A percentile compares a stretch with the other conserved stretches of the same genome.
These are phyloP conservation scores for Pachymerium ferrugineum DNA, from an alignment of 2,888 invertebrate species.

Conservation along the genomic window DNA sequence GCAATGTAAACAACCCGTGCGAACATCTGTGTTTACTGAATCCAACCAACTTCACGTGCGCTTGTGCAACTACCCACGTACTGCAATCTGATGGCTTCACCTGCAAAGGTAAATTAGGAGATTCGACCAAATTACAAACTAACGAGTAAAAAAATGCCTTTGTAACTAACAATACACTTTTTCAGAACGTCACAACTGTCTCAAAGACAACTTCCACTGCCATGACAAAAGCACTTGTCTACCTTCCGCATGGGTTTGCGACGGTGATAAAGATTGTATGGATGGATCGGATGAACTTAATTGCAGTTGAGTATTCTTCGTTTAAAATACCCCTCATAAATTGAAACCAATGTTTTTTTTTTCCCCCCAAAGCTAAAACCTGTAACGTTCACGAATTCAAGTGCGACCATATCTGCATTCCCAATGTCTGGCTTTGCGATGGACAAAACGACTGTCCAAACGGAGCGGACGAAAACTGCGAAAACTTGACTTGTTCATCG, in stretches of 20 bases:
- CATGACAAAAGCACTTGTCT: slow-evolving; percentile 34
- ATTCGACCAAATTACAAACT: background rate
- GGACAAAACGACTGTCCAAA: slow-evolving; percentile 51
- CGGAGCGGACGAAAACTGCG: slow-evolving; percentile 61
- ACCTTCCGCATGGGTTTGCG: slow-evolving; percentile 51
- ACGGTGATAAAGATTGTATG: slow-evolving; percentile 46
- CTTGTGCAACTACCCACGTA: slow-evolving; percentile 68
- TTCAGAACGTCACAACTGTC: slow-evolving; percentile 29
- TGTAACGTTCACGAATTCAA: slow-evolving; percentile 44
- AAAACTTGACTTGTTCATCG: slow-evolving; percentile 31
- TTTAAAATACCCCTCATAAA: background rate
- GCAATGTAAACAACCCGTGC: slow-evolving; percentile 31
- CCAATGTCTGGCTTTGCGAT: slow-evolving; percentile 44
- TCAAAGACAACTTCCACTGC: slow-evolving; percentile 34
- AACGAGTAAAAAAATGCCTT: background rate
- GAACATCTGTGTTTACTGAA: background rate
- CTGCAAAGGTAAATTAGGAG: background rate
- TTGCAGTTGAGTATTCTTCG: slow-evolving; percentile 32
- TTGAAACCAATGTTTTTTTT: background rate
- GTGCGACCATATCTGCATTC: slow-evolving; percentile 45
- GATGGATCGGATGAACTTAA: slow-evolving; percentile 37
- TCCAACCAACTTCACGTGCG: slow-evolving; percentile 51
- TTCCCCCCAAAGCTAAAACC: slow-evolving; percentile 27
- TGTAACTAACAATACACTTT: background rate
- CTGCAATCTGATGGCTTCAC: slow-evolving; percentile 53